phyloP scores from a whole-genome alignment of 2,797 vertebrate species.

The Helicolenus hilgendorfi region DNA sequence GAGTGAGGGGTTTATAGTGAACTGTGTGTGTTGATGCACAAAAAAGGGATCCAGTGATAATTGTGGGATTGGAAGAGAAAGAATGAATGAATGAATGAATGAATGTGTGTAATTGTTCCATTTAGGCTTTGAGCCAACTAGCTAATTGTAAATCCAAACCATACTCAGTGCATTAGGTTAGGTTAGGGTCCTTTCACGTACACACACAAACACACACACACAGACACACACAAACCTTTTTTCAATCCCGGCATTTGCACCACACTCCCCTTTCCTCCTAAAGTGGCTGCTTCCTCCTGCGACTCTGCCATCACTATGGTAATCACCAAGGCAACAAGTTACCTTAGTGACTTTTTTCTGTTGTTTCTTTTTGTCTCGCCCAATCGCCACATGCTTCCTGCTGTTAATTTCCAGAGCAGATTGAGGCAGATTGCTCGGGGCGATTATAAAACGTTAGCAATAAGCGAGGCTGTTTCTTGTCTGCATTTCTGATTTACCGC shows the following conservation, averaged over 20 bases:
- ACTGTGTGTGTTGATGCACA: background rate
- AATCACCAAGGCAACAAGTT: constrained; percentile 83
- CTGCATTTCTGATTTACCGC: constrained; percentile 35
- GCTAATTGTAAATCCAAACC: constrained; percentile 58
- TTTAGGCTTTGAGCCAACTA: constrained; percentile 36
- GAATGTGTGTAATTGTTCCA: constrained; percentile 30
- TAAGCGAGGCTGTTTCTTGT: background rate
- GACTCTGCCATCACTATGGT: constrained; percentile 59
- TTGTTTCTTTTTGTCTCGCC: constrained; percentile 42
- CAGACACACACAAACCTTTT: background rate
- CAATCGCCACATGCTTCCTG: constrained; percentile 44
- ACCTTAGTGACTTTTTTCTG: constrained; percentile 65
- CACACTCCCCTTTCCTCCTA: constrained; percentile 18
- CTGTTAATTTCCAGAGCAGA: constrained; percentile 66
- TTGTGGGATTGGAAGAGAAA: background rate
- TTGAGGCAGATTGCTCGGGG: constrained; percentile 58
- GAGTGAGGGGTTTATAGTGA: background rate
- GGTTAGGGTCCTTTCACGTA: constrained; percentile 2
- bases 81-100: background rate
- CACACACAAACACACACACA: background rate
- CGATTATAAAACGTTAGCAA: constrained; percentile 44
- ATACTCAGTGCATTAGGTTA: constrained; percentile 23
- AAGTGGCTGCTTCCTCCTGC: constrained; percentile 25
- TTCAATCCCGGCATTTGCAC: constrained; percentile 12
- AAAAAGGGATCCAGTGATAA: background rate